Evolutionary conservation across 2,797 vertebrate species (phyloP).

Genomic region (Ctenochaetus hawaiiensis): DNA sequence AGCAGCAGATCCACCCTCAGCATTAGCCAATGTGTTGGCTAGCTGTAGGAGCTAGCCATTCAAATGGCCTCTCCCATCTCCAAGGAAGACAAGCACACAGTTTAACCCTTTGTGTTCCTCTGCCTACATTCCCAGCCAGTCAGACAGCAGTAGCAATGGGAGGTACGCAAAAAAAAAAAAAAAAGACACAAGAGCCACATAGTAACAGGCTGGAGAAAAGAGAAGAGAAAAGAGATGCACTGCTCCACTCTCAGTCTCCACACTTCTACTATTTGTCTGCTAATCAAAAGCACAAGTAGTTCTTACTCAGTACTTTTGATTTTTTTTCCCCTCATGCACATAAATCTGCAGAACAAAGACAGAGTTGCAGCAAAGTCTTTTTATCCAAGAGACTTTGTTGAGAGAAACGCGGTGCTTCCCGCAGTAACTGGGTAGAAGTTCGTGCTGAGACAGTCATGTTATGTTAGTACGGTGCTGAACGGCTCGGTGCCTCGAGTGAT

Average conservation of each 20-base stretch:
- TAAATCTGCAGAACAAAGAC: background rate
- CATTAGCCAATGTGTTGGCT: conserved; percentile 91
- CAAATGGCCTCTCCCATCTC: conserved; percentile 84
- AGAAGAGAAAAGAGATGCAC: conserved; percentile 6
- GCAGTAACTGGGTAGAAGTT: conserved; percentile 14
- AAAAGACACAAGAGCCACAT: conserved; percentile 32
- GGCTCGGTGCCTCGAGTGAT: conserved; percentile 13
- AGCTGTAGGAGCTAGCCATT: conserved; percentile 85
- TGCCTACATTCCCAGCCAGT: conserved; percentile 26
- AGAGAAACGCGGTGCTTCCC: background rate
- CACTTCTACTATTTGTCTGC: conserved; percentile 7
- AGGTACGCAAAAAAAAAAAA: conserved; percentile 38
- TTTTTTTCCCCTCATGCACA: conserved; percentile 2
- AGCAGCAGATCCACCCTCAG: conserved; percentile 92
- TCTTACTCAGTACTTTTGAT: background rate
- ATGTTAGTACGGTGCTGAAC: conserved; percentile 25
- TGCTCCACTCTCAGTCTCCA: conserved; percentile 18
- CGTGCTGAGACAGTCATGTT: conserved; percentile 22
- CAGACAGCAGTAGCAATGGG: conserved; percentile 41
- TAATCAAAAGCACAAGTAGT: conserved; percentile 21
- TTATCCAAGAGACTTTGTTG: background rate
- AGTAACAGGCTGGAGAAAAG: conserved; percentile 29
- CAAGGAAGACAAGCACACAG: conserved; percentile 66
- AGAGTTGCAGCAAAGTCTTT: background rate
- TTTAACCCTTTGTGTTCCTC: conserved; percentile 77